Evolutionary conservation across 2,797 vertebrate species (phyloP), one percentile per base, ranked within the genome.

Genomic region (Falco peregrinus): DNA sequence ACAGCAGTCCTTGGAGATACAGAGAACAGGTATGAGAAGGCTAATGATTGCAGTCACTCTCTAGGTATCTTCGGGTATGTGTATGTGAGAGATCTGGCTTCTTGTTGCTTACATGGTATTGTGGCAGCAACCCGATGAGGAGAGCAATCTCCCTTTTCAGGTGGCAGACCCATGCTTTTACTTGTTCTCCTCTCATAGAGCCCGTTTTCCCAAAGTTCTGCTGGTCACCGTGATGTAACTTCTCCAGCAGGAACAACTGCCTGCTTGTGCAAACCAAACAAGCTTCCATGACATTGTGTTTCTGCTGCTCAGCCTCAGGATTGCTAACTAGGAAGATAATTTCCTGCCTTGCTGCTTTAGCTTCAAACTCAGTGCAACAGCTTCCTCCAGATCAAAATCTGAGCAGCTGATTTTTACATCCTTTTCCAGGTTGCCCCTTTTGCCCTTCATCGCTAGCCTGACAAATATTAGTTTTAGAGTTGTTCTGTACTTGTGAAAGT

Each of bases 261-360:
- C 35, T 51, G 11, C 70, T 76, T 22, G 13, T 33, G 13, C 56
- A 78, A 51, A 69, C 28, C 82, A 65, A 47, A 45, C 18, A 61
- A 70, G 24, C 24, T 33, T 59, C 54, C 0, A 0, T 45, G 28
- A 25, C 1, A 0, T 1, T 17, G 13, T 13, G 6, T 57, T 91
- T 51, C n/a, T 69, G 24, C 68, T 90, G 69, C 54, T 67, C 43
- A 35, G 60, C 18, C 33, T 26, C 73, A 50, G 45, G 15, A 31
- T 21, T 2, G 3, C 19, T 78, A 53, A 35, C 56, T 43, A 6
- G 61, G 53, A 75, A 64, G 25, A 75, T 59, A 60, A 53, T 64
- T 51, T 56, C 51, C 54, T 41, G 37, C 16, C 48, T 88, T 33
- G 54, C n/a, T 76, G 17, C 59, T 91, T 65, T 39, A 43, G 54